Evolutionary conservation across 2,113 vertebrate genomes (phyloP), one percentile per base, ranked within the genome.

Genomic region (Pangasianodon gigas): DNA sequence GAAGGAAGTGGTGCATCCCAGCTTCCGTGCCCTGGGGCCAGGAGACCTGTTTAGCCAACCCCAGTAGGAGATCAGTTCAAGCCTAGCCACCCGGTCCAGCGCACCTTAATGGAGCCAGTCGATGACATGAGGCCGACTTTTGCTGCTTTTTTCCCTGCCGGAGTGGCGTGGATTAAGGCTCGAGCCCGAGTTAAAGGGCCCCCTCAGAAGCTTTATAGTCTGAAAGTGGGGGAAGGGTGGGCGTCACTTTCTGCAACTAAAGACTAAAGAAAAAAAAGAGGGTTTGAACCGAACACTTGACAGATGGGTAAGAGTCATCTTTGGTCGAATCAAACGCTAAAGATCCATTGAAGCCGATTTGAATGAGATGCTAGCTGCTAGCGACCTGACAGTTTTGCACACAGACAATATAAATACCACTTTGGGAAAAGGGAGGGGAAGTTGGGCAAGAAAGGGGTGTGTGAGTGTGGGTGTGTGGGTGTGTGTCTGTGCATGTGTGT

Each of bases 21-120:
- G 26, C 74, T 56, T 83, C 90, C 87, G 91, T 91, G 90, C 91
- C 94, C 84, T 86, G 86, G 90, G 85, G 85, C 87, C 87, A 85
- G 93, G 94, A 94, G 95, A 94, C 75, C 94, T 95, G 94, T 95
- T 95, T 95, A 95, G 95, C 93, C 95, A 93, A 93, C 90, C 91
- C 92, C 94, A 93, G 94, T 92, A 83, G 93, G 93, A 94, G 94
- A 93, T 93, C 91, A 91, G 93, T 93, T 93, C n/a, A 94, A 94
- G 92, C 91, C 90, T 86, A 54, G 91, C 90, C 94, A 92, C 93
- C 95, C 93, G 95, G 95, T 96, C 93, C 93, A 95, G 92, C 94
- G 93, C 94, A 93, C 94, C 93, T 93, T 93, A 94, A 95, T 93
- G 89, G 93, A 91, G 88, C 90, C 90, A 71, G 84, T 92, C 92